These are phyloP conservation scores for Watsonalla cultraria DNA, from an alignment of 2,888 invertebrate species.

Conservation along the genomic window DNA sequence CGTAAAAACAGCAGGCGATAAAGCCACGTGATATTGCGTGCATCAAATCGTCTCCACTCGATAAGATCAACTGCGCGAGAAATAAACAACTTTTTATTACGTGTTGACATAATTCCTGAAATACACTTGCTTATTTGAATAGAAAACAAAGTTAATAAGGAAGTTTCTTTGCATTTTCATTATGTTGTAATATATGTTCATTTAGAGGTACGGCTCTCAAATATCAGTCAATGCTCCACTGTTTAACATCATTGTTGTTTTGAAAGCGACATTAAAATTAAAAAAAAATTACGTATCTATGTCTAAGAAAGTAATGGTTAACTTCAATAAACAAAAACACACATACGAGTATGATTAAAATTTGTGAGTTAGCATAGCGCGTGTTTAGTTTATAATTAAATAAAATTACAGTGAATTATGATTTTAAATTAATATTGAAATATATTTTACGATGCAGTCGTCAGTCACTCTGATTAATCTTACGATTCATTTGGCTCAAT, in stretches of 20 bases:
- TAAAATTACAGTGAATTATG: not conserved
- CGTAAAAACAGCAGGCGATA: constrained; percentile 40
- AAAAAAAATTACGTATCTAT: too few species aligned
- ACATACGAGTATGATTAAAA: too few species aligned
- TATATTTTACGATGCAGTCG: constrained; percentile 1
- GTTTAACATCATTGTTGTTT: too few species aligned
- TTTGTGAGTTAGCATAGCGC: too few species aligned
- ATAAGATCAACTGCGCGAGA: constrained; percentile 18
- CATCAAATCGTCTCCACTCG: constrained; percentile 27
- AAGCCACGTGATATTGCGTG: constrained; percentile 11
- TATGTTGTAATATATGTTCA: too few species aligned
- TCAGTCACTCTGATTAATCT: not conserved
- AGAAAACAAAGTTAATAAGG: constrained; percentile 3
- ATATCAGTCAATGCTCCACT: too few species aligned
- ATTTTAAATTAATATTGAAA: not conserved
- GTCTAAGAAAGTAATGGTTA: too few species aligned
- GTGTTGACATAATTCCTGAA: constrained; percentile 14
- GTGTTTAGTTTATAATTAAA: too few species aligned
- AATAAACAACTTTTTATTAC: constrained; percentile 21
- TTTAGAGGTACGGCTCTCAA: too few species aligned
- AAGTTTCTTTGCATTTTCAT: too few species aligned
- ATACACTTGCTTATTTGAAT: constrained; percentile 16
- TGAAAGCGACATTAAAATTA: too few species aligned
- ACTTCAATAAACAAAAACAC: too few species aligned
- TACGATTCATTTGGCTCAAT: not conserved